A percentile compares a stretch with the other conserved stretches of the same genome.
These are phyloP conservation scores for Agriopis aurantiaria DNA, from an alignment of 2,888 invertebrate species.

Conservation along the genomic window DNA sequence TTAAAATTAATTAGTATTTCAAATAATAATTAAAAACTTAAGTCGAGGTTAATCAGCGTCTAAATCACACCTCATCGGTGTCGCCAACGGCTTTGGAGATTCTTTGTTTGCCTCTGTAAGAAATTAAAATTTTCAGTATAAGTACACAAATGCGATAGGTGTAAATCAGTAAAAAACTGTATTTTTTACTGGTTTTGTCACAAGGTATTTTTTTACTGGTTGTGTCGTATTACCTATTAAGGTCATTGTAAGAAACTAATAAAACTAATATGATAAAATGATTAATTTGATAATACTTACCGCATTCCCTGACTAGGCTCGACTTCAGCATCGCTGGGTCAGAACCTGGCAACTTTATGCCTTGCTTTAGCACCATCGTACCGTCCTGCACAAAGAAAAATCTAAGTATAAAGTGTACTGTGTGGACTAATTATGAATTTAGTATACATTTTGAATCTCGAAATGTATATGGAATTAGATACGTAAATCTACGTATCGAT, in stretches of 20 bases:
- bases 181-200: too few species aligned
- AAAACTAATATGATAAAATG: too few species aligned
- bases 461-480: too few species aligned
- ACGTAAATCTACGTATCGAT: too few species aligned
- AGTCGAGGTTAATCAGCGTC: slow-evolving; percentile 46
- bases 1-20: background rate
- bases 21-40: background rate
- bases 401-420: too few species aligned
- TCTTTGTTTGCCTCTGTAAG: slow-evolving; percentile 60
- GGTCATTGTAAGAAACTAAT: too few species aligned
- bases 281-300: slow-evolving; percentile 42
- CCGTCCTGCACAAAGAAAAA: slow-evolving; percentile 66
- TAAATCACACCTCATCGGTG: slow-evolving; percentile 66
- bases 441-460: too few species aligned
- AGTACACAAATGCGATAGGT: too few species aligned
- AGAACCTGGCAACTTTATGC: slow-evolving; percentile 73
- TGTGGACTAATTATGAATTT: too few species aligned
- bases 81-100: slow-evolving; percentile 61
- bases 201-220: too few species aligned
- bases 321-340: slow-evolving; percentile 63
- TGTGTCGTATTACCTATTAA: too few species aligned
- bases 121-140: slow-evolving; percentile 19
- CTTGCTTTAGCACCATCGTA: slow-evolving; percentile 81
- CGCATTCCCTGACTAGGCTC: slow-evolving; percentile 59
- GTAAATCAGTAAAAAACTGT: too few species aligned